Evolutionary conservation across 2,113 vertebrate species (phyloP).

Genomic region (Lampris megalopsis): DNA sequence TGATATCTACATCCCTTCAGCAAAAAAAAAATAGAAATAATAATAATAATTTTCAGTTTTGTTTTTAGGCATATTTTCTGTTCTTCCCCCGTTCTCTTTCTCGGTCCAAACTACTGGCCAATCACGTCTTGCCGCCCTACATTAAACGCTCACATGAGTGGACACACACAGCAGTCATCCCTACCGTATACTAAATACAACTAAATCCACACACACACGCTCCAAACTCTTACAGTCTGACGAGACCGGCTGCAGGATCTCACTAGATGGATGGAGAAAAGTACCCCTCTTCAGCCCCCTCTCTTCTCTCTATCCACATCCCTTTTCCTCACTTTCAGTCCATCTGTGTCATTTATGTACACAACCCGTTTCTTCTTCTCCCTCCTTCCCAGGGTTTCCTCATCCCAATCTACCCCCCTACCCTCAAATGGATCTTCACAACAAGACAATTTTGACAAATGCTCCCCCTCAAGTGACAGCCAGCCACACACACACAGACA

Average conservation of each 20-base stretch:
- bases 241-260: constrained; percentile 68
- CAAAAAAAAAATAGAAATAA: constrained; percentile 13
- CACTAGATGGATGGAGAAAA: constrained; percentile 68
- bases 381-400: constrained; percentile 7
- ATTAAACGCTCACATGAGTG: constrained; percentile 15
- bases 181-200: constrained; percentile 61
- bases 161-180: constrained; percentile 29
- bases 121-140: constrained; percentile 20
- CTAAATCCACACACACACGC: constrained; percentile 48
- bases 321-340: constrained; percentile 25
- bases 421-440: background rate
- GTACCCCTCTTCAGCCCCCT: background rate
- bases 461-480: constrained; percentile 58
- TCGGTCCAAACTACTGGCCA: constrained; percentile 28
- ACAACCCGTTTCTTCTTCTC: constrained; percentile 14
- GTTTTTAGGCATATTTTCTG: constrained; percentile 52
- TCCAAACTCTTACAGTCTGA: constrained; percentile 63
- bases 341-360: constrained; percentile 9
- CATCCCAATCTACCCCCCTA: constrained; percentile 19
- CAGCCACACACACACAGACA: constrained; percentile 23
- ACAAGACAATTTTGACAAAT: constrained; percentile 55
- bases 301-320: background rate
- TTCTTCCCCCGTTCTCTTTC: constrained; percentile 45
- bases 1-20: constrained; percentile 70
- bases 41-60: constrained; percentile 39